Evolutionary conservation across 2,888 invertebrate genomes (phyloP).

Genomic region (Himalopsyche anomala): DNA sequence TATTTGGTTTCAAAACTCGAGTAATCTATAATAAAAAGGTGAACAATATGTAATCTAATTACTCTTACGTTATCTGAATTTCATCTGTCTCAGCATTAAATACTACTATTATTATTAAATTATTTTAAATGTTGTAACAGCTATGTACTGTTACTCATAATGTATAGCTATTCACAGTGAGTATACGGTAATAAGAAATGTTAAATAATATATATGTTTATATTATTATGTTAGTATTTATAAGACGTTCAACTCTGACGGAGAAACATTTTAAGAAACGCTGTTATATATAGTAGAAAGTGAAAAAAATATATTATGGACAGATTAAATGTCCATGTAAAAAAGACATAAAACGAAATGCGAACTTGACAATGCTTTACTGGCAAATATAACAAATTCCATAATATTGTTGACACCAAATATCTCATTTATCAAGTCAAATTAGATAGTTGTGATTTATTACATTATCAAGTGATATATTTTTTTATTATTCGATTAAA

Average conservation of each 20-base stretch:
- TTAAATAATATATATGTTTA: not conserved
- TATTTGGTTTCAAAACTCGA: too few species aligned
- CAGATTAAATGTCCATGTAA: not conserved
- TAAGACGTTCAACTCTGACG: not conserved
- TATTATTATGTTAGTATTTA: not conserved
- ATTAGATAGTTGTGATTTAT: too few species aligned
- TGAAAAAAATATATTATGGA: not conserved
- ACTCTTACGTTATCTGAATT: too few species aligned
- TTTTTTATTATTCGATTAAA: too few species aligned
- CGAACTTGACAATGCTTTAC: not conserved
- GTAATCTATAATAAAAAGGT: too few species aligned
- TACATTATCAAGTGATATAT: too few species aligned
- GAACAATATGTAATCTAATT: too few species aligned
- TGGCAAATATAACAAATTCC: not conserved
- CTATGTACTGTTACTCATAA: not conserved
- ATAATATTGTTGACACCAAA: not conserved
- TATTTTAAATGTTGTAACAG: too few species aligned
- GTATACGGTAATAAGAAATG: not conserved
- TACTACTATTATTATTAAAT: too few species aligned
- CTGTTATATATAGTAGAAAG: conserved; percentile 11
- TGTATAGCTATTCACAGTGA: not conserved
- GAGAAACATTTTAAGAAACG: conserved; percentile 11
- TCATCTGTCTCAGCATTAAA: too few species aligned
- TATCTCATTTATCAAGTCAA: too few species aligned
- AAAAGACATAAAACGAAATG: not conserved